Base-by-base conservation (phyloP, 2,797 vertebrate species). In the Sphenodon punctatus region DNA sequence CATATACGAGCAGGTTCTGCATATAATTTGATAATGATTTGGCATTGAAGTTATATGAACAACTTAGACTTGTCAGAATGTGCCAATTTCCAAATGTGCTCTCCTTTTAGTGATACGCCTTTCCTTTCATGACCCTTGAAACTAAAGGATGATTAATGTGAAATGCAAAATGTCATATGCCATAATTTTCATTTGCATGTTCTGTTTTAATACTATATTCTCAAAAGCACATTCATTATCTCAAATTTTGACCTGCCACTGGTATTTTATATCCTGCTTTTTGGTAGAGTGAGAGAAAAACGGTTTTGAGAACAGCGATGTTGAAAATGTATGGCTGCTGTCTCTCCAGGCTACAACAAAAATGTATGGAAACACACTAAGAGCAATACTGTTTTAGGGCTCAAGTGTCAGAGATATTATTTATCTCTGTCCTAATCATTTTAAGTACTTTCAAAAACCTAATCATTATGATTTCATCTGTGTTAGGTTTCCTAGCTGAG, bases 201-300 rank as follows among this genome's bases (percentile, higher is more conserved):
- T 66, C 55, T 75, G 49, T 69, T 77, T 80, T 58, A 34, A 7
- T 10, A 36, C 56, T 20, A 67, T 45, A 70, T 68, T 78, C 78
- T 59, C 63, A 32, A 34, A 87, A 66, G 7, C 2, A 4, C 49
- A 41, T 14, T 34, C 75, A 5, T 38, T 27, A 72, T 79, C 83
- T 65, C 76, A 63, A 66, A 12, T 13, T 56, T 69, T 75, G 9
- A 60, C 38, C 63, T 22, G 32, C 6, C 27, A 36, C 1, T 67
- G 74, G 66, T 88, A 88, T 49, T 27, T 61, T 85, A 39, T 89
- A 82, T 53, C 67, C 16, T 67, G 82, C 17, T 67, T 82, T 82
- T 76, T 36, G 13, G 36, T 84, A 84, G 67, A 64, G 64, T 4
- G 5, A 20, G 72, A 80, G 23, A n/a, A 73, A 56, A 41, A 56